A percentile compares a stretch with the other conserved stretches of the same genome.
phyloP scores from a whole-genome alignment of 2,888 invertebrate species.

The Eristalinus sepulchralis region DNA sequence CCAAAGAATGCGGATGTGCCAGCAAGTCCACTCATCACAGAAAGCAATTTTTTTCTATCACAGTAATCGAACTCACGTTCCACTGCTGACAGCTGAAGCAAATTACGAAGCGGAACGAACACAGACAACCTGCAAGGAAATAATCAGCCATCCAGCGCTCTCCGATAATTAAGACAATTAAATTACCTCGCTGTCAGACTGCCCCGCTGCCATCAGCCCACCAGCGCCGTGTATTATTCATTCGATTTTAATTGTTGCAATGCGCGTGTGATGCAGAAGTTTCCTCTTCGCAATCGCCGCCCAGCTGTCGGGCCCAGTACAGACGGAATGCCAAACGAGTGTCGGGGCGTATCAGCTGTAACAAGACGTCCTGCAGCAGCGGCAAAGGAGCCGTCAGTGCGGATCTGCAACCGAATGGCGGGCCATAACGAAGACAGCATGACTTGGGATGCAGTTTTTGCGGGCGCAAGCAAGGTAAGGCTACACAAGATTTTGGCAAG shows the following conservation, averaged over 20 bases:
- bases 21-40: neutral
- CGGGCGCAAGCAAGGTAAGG: conserved; percentile 29
- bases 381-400: conserved; percentile 3
- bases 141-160: conserved; percentile 13
- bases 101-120: conserved; percentile 2
- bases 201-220: neutral
- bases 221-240: conserved; percentile 44
- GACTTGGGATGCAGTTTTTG: conserved; percentile 52
- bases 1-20: no score
- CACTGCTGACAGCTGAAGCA: conserved; percentile 31
- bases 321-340: conserved; percentile 6
- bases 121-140: neutral
- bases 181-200: conserved; percentile 61
- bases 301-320: neutral
- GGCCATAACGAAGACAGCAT: neutral
- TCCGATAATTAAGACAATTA: conserved; percentile 57
- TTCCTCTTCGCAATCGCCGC: conserved; percentile 37
- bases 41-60: neutral
- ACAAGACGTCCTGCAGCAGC: conserved; percentile 12
- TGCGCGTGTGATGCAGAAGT: conserved; percentile 37
- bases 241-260: conserved; percentile 51
- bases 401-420: conserved; percentile 36
- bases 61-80: conserved; percentile 27
- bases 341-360: conserved; percentile 8
- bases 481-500: neutral